A percentile compares a stretch with the other conserved stretches of the same genome.
Evolutionary conservation across 2,113 vertebrate genomes (phyloP).

Genomic region (Ptilonorhynchus violaceus): DNA sequence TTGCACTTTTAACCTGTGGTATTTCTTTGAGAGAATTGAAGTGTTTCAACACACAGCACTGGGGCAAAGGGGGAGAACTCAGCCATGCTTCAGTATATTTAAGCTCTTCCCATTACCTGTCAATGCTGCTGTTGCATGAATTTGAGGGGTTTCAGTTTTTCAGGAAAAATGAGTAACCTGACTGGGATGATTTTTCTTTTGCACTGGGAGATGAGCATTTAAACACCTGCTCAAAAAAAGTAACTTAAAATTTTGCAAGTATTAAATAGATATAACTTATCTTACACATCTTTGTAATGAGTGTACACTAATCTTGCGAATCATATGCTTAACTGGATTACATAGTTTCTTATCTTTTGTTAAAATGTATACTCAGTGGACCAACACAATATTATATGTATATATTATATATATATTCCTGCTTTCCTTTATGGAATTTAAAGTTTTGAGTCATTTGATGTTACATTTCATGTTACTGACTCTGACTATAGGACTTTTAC

Average conservation of each 20-base stretch:
- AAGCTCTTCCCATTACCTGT: constrained; percentile 36
- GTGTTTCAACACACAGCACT: constrained; percentile 15
- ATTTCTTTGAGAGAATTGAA: constrained; percentile 62
- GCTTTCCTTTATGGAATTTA: constrained; percentile 67
- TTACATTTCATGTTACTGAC: constrained; percentile 70
- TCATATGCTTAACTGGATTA: constrained; percentile 75
- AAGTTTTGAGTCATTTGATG: constrained; percentile 69
- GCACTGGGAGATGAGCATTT: constrained; percentile 75
- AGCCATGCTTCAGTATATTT: constrained; percentile 36
- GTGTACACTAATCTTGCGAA: constrained; percentile 72
- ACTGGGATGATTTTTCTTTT: constrained; percentile 69
- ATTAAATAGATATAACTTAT: constrained; percentile 71
- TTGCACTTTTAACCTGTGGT: constrained; percentile 65
- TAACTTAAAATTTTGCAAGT: constrained; percentile 69
- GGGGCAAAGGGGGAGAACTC: constrained; percentile 19
- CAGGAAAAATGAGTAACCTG: constrained; percentile 64
- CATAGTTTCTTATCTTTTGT: constrained; percentile 74
- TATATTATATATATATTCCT: constrained; percentile 76
- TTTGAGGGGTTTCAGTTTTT: constrained; percentile 40
- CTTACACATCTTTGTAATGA: constrained; percentile 70
- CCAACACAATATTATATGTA: constrained; percentile 78
- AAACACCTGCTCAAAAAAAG: constrained; percentile 66
- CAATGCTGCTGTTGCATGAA: constrained; percentile 22
- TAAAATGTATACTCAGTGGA: constrained; percentile 77
- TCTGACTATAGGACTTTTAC: constrained; percentile 64